phyloP scores from a whole-genome alignment of 2,888 invertebrate genomes.

The Caenorhabditis macrosperma region DNA sequence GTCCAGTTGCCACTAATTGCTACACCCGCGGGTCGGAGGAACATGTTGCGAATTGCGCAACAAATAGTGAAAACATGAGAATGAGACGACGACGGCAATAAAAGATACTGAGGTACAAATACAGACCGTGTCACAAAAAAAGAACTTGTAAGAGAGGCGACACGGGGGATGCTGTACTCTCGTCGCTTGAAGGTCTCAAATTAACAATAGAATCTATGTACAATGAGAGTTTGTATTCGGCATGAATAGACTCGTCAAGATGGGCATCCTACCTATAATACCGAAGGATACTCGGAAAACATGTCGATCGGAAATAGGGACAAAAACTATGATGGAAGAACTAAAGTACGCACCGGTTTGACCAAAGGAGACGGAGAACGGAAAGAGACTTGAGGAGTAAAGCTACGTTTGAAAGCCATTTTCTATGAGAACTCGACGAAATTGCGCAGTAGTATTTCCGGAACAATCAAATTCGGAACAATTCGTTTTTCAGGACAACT shows the following conservation, averaged over 20 bases:
- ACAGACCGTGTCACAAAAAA: constrained; percentile 1
- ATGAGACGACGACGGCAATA: constrained; percentile 7
- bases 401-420: not conserved
- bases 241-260: constrained; percentile 27
- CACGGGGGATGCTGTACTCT: constrained; percentile 8
- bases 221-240: constrained; percentile 29
- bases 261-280: not conserved
- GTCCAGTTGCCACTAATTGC: constrained; percentile 27
- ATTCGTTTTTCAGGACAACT: too few relatives aligned
- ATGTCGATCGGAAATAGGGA: constrained; percentile 12
- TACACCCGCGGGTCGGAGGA: not conserved
- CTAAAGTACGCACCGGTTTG: not conserved
- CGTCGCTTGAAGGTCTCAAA: constrained; percentile 29
- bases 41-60: constrained; percentile 50
- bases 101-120: constrained; percentile 11
- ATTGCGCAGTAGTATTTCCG: not conserved
- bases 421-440: not conserved
- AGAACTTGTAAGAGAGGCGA: constrained; percentile 15
- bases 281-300: constrained; percentile 34
- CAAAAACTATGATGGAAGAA: not conserved
- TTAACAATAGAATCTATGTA: constrained; percentile 44
- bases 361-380: not conserved
- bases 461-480: constrained; percentile 7
- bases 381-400: too few relatives aligned
- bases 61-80: constrained; percentile 14